These are phyloP conservation scores for Ahaetulla prasina DNA, from an alignment of 2,113 vertebrate species.

Conservation along the genomic window DNA sequence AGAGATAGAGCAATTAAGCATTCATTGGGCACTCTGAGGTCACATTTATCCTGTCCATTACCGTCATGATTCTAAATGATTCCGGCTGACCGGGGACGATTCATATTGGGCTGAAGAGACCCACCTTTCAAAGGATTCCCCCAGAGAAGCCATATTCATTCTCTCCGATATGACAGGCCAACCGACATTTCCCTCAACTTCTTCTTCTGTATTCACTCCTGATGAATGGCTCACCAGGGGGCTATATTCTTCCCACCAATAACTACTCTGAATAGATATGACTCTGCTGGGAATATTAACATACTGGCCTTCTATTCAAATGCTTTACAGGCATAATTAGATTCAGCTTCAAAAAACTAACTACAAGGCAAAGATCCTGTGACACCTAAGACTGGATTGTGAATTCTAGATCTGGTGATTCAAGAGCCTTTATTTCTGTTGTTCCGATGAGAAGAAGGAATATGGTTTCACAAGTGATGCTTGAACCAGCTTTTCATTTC, in stretches of 20 bases:
- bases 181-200: neutral
- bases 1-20: neutral
- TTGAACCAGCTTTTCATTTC: neutral
- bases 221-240: neutral
- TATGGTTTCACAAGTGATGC: neutral
- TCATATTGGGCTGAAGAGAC: neutral
- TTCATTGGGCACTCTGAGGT: neutral
- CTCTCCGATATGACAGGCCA: neutral
- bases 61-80: neutral
- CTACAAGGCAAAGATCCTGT: neutral
- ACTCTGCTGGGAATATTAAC: neutral
- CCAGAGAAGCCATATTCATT: neutral
- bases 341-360: neutral
- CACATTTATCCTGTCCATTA: conserved; percentile 2
- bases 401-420: neutral
- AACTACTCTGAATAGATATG: neutral
- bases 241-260: neutral
- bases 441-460: neutral
- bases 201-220: neutral
- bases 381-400: neutral
- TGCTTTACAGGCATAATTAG: neutral
- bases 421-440: neutral
- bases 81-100: neutral
- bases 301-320: neutral
- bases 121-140: neutral